Evolutionary conservation across 2,113 vertebrate species (phyloP).

Genomic region (Chloroceryle aenea): DNA sequence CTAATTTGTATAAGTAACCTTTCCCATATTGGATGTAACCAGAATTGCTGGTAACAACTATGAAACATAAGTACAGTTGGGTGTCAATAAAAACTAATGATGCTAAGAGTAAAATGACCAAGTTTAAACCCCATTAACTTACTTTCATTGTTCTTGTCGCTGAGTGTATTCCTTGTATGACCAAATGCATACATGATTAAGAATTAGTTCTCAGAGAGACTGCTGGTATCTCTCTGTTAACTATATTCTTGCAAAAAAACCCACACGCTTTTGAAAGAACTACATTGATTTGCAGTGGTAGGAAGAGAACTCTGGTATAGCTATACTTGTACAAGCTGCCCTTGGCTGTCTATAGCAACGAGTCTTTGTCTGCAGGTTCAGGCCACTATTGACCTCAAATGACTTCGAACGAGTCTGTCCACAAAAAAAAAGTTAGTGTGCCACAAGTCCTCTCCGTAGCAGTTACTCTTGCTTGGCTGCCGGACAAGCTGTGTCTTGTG

Average conservation of each 20-base stretch:
- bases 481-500: slow-evolving; percentile 7
- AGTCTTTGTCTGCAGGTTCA: neutral
- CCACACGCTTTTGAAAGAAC: neutral
- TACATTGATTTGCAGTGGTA: neutral
- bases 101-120: neutral
- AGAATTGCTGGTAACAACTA: neutral
- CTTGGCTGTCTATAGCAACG: neutral
- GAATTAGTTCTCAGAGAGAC: neutral
- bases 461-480: neutral
- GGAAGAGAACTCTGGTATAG: neutral
- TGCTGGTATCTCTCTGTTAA: neutral
- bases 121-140: neutral
- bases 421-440: neutral
- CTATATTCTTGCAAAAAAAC: neutral
- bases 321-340: neutral
- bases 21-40: neutral
- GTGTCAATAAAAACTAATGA: neutral
- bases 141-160: neutral
- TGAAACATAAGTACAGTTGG: neutral
- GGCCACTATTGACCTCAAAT: neutral
- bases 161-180: neutral
- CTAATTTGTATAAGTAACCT: neutral
- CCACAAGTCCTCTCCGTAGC: neutral
- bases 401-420: neutral
- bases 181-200: neutral